phyloP scores from a whole-genome alignment of 2,888 invertebrate genomes.

The Tipula lateralis region DNA sequence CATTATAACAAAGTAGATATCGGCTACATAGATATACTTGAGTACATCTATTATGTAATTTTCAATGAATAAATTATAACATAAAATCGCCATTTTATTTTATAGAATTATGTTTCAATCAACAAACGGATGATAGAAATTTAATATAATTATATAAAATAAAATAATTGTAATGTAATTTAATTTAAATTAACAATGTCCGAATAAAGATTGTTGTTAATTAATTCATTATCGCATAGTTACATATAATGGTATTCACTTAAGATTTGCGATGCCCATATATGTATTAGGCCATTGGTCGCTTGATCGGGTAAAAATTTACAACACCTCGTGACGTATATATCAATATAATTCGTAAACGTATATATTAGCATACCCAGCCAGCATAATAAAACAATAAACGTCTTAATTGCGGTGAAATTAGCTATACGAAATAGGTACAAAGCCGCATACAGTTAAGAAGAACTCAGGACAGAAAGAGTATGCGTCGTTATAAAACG shows the following conservation, averaged over 20 bases:
- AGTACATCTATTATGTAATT: background rate
- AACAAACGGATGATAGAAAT: background rate
- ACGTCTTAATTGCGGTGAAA: no score
- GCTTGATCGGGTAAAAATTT: background rate
- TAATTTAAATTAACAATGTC: background rate
- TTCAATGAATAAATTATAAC: background rate
- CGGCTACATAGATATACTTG: no score
- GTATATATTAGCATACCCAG: background rate
- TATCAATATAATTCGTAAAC: background rate
- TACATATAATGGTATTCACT: background rate
- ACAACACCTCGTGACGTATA: no score
- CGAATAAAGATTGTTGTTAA: background rate
- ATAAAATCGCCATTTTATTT: background rate
- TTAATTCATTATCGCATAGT: background rate
- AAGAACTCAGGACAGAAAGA: no score
- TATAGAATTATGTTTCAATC: background rate
- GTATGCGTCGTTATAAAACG: no score
- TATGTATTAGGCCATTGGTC: background rate
- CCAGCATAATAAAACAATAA: background rate
- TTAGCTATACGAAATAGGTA: no score
- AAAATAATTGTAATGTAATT: slow-evolving; percentile 1
- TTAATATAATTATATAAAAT: slow-evolving; percentile 5
- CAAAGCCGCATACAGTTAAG: background rate
- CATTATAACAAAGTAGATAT: background rate
- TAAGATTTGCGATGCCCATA: background rate